Evolutionary conservation across 2,797 vertebrate species (phyloP), one percentile per base, ranked within the genome.

Genomic region (Lateolabrax maculatus): DNA sequence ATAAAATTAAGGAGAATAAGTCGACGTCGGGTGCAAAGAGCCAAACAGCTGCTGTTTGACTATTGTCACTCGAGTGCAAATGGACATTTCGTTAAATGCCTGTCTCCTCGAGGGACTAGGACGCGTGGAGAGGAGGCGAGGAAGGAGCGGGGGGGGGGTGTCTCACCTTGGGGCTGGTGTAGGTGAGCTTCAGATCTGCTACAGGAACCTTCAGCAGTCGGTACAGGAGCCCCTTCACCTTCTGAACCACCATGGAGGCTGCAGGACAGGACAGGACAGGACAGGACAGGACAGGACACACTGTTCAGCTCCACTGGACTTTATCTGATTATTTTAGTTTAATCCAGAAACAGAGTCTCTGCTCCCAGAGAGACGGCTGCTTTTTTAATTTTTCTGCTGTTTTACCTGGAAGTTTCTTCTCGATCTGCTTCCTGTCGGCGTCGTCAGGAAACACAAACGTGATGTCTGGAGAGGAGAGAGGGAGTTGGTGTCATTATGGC

Each of bases 161-260:
- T 68, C 91, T 93, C 90, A 99, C 98, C 95, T 97, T 97, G 46
- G 94, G 89, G 85, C 95, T 97, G 91, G 94, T 88, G 31, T 99
- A 99, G 78, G 94, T 95, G 81, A 99, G 89, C 80, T 87, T 94
- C 74, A 99, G 88, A 55, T 97, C 94, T 0, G 95, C 92, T 31
- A 93, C 94, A 31, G 96, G 97, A 60, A 98, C 90, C 94, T 95
- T 98, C 63, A 99, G 85, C 21, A 97, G 92, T 57, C 97, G 92
- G 77, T 95, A 95, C 7, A 99, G 94, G 63, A 99, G 80, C 5
- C 96, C 97, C 90, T 98, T 99, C 87, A 99, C 96, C 88, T 97
- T 99, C 87, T 97, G 97, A 55, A 99, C 69, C 11, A 94, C 94
- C 98, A 99, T 99, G 61, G 96, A 96, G 18, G 94, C 98, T 99